phyloP scores from a whole-genome alignment of 2,113 vertebrate species.

The Aramus guarauna region DNA sequence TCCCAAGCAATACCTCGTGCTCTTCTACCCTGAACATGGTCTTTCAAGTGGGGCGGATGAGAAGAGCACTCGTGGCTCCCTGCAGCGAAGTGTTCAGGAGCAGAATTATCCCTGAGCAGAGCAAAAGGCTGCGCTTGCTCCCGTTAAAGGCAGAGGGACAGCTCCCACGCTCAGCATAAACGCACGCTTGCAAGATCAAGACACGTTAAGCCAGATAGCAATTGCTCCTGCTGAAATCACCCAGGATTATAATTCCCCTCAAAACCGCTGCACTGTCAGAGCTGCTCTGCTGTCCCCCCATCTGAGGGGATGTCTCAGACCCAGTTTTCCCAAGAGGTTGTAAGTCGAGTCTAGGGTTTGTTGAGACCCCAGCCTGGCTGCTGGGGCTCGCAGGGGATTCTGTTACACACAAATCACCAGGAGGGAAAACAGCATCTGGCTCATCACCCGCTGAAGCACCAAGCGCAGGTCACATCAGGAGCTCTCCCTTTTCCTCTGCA shows the following conservation, averaged over 20 bases:
- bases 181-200: background rate
- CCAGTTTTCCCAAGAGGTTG: background rate
- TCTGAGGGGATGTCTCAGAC: background rate
- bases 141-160: rapidly evolving
- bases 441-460: background rate
- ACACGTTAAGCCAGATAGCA: background rate
- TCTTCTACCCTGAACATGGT: background rate
- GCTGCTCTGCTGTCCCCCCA: background rate
- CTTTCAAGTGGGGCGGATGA: background rate
- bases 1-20: background rate
- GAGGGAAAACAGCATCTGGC: background rate
- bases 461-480: background rate
- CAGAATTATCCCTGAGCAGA: background rate
- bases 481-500: background rate
- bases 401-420: background rate
- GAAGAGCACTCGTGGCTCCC: background rate
- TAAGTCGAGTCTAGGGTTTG: background rate
- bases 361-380: background rate
- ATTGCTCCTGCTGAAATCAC: background rate
- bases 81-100: background rate
- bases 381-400: background rate
- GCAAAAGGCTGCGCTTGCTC: background rate
- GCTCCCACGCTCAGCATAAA: background rate
- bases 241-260: rapidly evolving
- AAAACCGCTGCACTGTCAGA: background rate